Evolutionary conservation across 1,140 invertebrate species (phyloP).

Genomic region (Antheraea pernyi): DNA sequence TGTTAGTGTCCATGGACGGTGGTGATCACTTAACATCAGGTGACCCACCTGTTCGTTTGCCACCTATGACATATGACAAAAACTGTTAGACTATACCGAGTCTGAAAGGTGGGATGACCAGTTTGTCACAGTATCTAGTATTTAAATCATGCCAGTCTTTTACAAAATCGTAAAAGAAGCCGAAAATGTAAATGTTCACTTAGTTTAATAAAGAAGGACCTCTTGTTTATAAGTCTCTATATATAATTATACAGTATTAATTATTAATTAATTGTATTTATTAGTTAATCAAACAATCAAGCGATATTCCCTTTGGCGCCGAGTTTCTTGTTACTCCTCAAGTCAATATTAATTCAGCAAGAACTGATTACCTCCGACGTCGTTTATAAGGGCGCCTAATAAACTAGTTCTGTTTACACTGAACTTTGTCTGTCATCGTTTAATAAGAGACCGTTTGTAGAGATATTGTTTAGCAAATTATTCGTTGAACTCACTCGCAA

Average conservation of each 20-base stretch:
- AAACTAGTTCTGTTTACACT: conserved; percentile 1
- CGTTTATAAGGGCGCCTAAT: conserved; percentile 7
- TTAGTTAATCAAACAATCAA: conserved; percentile 13
- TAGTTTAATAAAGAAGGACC: too few relatives aligned
- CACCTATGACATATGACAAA: too few relatives aligned
- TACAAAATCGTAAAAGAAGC: too few relatives aligned
- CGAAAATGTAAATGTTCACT: too few relatives aligned
- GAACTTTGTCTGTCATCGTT: conserved; percentile 2
- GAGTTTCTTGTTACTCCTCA: conserved; percentile 7
- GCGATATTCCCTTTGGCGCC: conserved; percentile 1
- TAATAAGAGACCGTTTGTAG: background rate
- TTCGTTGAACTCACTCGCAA: conserved; percentile 46
- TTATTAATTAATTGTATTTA: background rate
- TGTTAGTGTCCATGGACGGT: too few relatives aligned
- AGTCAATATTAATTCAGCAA: conserved; percentile 27
- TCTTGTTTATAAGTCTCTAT: background rate
- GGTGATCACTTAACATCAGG: too few relatives aligned
- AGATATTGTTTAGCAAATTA: background rate
- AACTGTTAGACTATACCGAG: too few relatives aligned
- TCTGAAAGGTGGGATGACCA: too few relatives aligned
- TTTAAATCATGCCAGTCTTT: too few relatives aligned
- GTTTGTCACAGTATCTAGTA: too few relatives aligned
- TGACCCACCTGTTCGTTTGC: too few relatives aligned
- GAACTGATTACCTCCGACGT: conserved; percentile 18
- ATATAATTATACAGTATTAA: background rate